phyloP scores from a whole-genome alignment of 2,113 vertebrate species.

The Equus przewalskii region DNA sequence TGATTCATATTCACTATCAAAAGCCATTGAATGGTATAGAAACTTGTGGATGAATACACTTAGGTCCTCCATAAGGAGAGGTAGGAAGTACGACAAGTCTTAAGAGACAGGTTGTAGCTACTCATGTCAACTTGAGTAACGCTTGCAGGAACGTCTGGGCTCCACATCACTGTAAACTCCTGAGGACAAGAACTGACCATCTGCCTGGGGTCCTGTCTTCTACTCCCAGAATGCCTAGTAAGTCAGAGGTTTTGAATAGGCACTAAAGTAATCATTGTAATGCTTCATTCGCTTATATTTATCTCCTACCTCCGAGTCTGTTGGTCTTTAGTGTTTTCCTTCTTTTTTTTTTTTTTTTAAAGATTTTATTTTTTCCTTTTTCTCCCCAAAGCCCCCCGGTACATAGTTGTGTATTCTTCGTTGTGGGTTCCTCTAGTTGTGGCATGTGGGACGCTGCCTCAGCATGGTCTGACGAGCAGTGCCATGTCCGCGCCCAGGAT shows the following conservation, averaged over 20 bases:
- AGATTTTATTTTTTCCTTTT: too few relatives aligned
- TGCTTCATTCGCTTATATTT: neutral
- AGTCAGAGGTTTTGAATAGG: neutral
- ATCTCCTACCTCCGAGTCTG: too few relatives aligned
- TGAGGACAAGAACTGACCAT: neutral
- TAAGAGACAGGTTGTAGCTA: neutral
- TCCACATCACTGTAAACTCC: neutral
- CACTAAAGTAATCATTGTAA: neutral
- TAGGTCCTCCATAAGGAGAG: neutral
- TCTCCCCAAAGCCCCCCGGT: too few relatives aligned
- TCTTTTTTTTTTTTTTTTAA: neutral
- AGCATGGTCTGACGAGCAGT: too few relatives aligned
- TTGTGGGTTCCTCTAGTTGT: too few relatives aligned
- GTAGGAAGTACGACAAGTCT: accelerated
- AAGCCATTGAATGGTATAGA: neutral
- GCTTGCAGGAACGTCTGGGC: neutral
- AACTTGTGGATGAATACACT: neutral
- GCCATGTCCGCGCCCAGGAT: too few relatives aligned
- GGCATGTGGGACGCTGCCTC: too few relatives aligned
- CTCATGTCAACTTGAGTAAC: accelerated
- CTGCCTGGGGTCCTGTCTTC: neutral
- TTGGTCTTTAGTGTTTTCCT: neutral
- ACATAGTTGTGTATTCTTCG: too few relatives aligned
- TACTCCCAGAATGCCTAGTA: neutral
- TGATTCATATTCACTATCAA: neutral